Evolutionary conservation across 2,888 invertebrate genomes (phyloP), one percentile per base, ranked within the genome.

Genomic region (Zelleria hepariella): DNA sequence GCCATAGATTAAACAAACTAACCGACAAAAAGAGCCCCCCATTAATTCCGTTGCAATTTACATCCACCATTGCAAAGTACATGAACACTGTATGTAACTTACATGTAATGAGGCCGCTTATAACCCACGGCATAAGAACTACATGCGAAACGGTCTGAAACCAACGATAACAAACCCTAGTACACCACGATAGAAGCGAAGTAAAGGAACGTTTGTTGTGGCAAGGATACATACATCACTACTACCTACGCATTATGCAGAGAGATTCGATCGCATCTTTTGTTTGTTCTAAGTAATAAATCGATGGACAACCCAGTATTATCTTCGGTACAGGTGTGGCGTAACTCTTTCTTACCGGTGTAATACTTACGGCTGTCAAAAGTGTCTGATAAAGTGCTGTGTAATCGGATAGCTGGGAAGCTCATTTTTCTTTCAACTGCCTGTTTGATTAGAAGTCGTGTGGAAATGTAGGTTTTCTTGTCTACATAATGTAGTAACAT

Each of bases 191-290:
- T 2, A 42, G 15, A 15, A 15, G 2, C 15, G 32, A 10, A 5
- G 32, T 15, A 15, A 42, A 42, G 32, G 10, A 42, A 10, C 32
- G 32, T 42, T 42, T 15, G 54, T 18, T 7, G 54, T 8, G n/a
- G 27, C 20, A 18, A 23, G 32, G 51, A 51, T 51, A 58, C 58
- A 58, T 58, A 32, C 53, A 58, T 58, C 58, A 58, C 58, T 58
- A 42, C 58, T 58, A 58, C 58, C 58, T 58, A 58, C 58, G 58
- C 58, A 58, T 58, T 58, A 58, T 42, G 24, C 53, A 51, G 26
- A 51, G 18, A 51, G 32, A 52, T 53, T 26, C 20, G 53, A 42
- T 49, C 27, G 58, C 27, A 51, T 53, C 53, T 32, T 53, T 58
- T 58, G 58, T 53, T 58, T 58, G 51, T 58, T 58, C 51, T 26